Evolutionary conservation across 2,113 vertebrate species (phyloP).

Genomic region (mouse (Mus musculus)): DNA sequence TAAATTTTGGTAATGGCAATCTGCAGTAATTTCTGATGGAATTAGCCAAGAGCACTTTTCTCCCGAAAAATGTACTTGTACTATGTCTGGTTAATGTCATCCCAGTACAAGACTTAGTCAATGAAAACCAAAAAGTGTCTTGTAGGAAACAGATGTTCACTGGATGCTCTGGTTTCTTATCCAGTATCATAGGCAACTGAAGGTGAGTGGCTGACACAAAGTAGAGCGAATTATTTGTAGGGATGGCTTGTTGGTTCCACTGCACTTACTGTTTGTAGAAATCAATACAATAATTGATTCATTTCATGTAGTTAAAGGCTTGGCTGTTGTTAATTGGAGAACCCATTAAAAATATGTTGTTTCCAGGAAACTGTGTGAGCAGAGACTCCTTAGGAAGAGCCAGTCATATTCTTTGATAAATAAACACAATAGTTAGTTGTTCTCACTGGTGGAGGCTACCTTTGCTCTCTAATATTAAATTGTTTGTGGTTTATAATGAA

Average conservation of each 20-base stretch:
- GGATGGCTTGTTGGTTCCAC: background rate
- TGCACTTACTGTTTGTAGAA: constrained; percentile 24
- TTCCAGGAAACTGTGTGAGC: background rate
- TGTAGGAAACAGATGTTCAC: background rate
- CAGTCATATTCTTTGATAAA: background rate
- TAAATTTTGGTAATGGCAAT: background rate
- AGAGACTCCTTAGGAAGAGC: background rate
- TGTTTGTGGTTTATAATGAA: background rate
- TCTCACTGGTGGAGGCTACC: background rate
- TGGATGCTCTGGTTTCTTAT: background rate
- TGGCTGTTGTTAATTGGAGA: background rate
- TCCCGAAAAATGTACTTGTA: background rate
- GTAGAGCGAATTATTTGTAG: background rate
- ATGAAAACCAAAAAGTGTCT: background rate
- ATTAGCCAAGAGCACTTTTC: constrained; percentile 16
- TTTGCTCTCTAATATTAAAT: background rate
- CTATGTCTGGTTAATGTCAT: background rate
- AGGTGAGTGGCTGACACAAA: background rate
- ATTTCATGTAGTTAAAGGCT: background rate
- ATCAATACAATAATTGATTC: constrained; percentile 30
- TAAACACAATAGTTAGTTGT: background rate
- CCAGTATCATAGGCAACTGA: background rate
- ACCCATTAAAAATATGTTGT: background rate
- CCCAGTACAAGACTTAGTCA: background rate
- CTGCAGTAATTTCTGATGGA: background rate